Conservation (phyloP, 2,888 invertebrate genomes). For the Xylota segnis region DNA sequence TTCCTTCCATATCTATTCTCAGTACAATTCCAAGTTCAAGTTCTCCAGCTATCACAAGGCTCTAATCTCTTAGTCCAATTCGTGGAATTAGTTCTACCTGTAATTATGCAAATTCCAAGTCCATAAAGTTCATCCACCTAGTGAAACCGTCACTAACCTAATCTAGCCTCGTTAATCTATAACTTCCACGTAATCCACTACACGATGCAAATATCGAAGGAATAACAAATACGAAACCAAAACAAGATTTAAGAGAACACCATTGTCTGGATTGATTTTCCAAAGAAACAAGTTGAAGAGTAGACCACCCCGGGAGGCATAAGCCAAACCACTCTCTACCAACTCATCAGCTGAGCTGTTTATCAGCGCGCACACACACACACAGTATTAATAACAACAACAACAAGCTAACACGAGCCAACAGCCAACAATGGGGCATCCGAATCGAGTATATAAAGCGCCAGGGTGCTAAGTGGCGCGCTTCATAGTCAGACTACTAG, state of each 20-base stretch:
- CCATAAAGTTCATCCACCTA: slow-evolving; percentile 39
- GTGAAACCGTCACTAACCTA: slow-evolving; percentile 18
- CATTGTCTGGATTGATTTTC: slow-evolving; percentile 2
- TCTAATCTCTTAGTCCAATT: not conserved
- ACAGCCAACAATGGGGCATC: slow-evolving; percentile 29
- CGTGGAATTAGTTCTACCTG: not conserved
- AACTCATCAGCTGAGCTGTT: slow-evolving; percentile 8
- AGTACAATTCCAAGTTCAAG: not conserved
- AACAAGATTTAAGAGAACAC: slow-evolving; percentile 60
- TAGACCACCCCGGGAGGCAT: slow-evolving; percentile 21
- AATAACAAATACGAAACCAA: not conserved
- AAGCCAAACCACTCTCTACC: slow-evolving; percentile 31
- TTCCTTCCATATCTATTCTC: too few species aligned
- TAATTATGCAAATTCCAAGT: slow-evolving; percentile 35
- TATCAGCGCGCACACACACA: slow-evolving; percentile 7
- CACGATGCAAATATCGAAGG: slow-evolving; percentile 11
- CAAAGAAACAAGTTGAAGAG: slow-evolving; percentile 30
- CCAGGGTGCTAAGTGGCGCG: slow-evolving; percentile 63
- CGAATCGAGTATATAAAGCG: slow-evolving; percentile 63
- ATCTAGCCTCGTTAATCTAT: slow-evolving; percentile 11
- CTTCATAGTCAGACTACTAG: slow-evolving; percentile 65
- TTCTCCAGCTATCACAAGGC: not conserved
- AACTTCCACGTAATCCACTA: slow-evolving; percentile 36
- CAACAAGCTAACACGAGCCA: slow-evolving; percentile 29
- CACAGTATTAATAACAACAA: not conserved